Evolutionary conservation across 53 echinoderm and acorn worm species (phyloP).

Genomic region (Apostichopus leukothele): DNA sequence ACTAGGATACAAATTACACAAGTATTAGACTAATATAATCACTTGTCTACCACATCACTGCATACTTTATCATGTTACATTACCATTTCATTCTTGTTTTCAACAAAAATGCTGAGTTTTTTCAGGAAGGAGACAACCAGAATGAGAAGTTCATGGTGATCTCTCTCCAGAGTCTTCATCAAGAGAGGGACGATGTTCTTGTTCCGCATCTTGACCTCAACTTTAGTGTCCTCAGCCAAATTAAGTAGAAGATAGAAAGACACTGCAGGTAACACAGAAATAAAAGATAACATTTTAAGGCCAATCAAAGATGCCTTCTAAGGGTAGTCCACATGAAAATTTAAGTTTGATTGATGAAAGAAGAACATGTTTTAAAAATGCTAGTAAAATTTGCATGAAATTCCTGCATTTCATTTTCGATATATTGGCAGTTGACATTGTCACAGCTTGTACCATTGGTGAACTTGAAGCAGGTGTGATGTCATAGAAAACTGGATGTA

Average conservation of each 20-base stretch:
- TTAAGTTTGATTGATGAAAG: too few relatives aligned
- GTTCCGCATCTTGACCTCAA: slow-evolving; percentile 95
- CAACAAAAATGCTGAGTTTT: slow-evolving; percentile 92
- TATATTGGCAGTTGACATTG: too few relatives aligned
- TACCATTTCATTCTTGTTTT: slow-evolving; percentile 97
- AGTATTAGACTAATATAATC: too few relatives aligned
- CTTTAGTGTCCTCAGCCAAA: slow-evolving; percentile 92
- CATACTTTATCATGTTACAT: not conserved
- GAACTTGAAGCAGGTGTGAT: too few relatives aligned
- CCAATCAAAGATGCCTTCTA: too few relatives aligned
- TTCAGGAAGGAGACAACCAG: slow-evolving; percentile 97
- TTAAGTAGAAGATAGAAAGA: slow-evolving; percentile 92
- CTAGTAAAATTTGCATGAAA: too few relatives aligned
- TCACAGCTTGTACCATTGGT: too few relatives aligned
- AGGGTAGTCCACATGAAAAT: too few relatives aligned
- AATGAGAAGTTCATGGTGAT: slow-evolving; percentile 95
- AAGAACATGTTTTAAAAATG: too few relatives aligned
- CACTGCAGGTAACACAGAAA: slow-evolving; percentile 57
- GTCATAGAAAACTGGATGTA: too few relatives aligned
- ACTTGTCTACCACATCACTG: not conserved
- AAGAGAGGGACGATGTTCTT: slow-evolving; percentile 87
- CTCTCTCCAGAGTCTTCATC: slow-evolving; percentile 90
- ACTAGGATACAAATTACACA: too few relatives aligned
- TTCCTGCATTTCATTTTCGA: too few relatives aligned
- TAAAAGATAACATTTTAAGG: not conserved